phyloP scores from a whole-genome alignment of 2,797 vertebrate genomes.

The Myoxocephalus aenaeus region DNA sequence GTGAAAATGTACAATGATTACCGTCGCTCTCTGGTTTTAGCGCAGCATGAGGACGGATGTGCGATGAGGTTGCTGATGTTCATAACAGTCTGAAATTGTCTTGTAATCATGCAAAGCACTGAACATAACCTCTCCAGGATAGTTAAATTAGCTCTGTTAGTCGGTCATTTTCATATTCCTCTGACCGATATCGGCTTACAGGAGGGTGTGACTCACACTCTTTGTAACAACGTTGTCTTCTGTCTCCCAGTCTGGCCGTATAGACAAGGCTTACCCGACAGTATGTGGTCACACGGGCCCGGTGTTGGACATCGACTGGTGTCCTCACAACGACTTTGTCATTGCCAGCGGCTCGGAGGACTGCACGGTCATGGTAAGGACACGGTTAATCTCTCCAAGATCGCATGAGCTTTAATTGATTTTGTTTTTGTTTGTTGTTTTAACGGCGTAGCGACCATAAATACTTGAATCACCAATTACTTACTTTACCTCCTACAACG shows the following conservation, averaged over 20 bases:
- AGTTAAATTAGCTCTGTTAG: neutral
- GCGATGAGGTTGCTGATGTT: neutral
- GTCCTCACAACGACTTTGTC: constrained; percentile 95
- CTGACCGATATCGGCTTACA: neutral
- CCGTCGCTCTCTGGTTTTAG: neutral
- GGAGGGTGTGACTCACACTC: neutral
- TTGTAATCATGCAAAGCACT: neutral
- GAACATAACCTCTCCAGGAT: neutral
- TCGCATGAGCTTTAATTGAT: neutral
- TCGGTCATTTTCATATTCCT: constrained; percentile 45
- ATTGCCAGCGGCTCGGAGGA: constrained; percentile 98
- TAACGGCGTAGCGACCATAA: neutral
- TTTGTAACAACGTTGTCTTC: constrained; percentile 23
- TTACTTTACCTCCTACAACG: neutral
- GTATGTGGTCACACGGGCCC: constrained; percentile 98
- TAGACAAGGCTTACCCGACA: constrained; percentile 97
- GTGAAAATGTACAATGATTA: neutral
- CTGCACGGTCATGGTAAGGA: constrained; percentile 94
- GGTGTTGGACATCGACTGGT: constrained; percentile 98
- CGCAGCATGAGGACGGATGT: neutral
- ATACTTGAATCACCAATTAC: neutral
- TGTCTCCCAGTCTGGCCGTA: constrained; percentile 90
- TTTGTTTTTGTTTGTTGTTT: neutral
- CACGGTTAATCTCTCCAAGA: neutral
- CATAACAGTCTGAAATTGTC: neutral